These are phyloP conservation scores for Emydura subglobosa DNA, from an alignment of 2,113 vertebrate species.

Conservation along the genomic window DNA sequence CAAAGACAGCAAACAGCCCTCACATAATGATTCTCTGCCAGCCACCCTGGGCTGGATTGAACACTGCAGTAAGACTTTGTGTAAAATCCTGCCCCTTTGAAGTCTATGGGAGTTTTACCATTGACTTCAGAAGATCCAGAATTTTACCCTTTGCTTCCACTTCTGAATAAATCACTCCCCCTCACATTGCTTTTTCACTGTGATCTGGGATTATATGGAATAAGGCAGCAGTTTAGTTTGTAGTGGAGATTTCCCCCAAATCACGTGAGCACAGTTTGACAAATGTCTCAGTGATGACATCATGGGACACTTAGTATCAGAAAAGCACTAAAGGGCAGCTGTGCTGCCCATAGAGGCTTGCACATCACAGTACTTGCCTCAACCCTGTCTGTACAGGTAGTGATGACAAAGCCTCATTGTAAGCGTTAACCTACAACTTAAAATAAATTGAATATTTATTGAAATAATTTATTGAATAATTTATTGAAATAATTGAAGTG, in stretches of 20 bases:
- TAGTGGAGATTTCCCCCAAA: background rate
- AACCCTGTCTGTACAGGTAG: background rate
- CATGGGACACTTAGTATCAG: background rate
- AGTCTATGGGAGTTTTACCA: background rate
- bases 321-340: background rate
- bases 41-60: background rate
- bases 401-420: background rate
- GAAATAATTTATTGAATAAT: no score
- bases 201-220: background rate
- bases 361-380: background rate
- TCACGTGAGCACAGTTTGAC: background rate
- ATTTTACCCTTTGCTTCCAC: background rate
- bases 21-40: background rate
- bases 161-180: background rate
- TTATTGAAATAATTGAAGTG: background rate
- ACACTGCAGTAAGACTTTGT: background rate
- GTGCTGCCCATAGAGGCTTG: background rate
- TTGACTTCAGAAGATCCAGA: background rate
- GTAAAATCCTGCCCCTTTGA: background rate
- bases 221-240: background rate
- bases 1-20: background rate
- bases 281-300: background rate
- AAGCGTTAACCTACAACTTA: background rate
- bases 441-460: background rate
- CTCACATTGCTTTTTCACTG: background rate